Conservation (phyloP, 2,888 invertebrate genomes). For the Pristionchus maxplancki region DNA sequence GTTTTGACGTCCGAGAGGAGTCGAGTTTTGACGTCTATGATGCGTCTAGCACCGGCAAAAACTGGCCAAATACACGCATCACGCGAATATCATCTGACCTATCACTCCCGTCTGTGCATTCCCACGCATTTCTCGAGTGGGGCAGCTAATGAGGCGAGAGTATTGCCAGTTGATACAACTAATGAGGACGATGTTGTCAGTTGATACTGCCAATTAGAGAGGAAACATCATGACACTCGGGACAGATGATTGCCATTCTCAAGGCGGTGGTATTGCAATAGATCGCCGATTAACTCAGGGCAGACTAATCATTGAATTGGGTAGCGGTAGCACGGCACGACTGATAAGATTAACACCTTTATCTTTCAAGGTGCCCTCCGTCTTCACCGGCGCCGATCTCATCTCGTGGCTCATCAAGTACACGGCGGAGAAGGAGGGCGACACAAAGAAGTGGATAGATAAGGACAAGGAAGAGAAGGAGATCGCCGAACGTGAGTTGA, state of each 20-base stretch:
- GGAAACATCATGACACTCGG: too few species aligned
- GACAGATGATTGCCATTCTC: too few species aligned
- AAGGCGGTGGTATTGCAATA: too few species aligned
- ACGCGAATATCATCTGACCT: neutral
- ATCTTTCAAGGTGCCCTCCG: conserved; percentile 89
- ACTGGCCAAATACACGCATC: neutral
- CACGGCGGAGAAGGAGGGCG: conserved; percentile 81
- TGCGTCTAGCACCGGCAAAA: neutral
- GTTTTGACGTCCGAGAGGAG: neutral
- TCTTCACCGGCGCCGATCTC: conserved; percentile 90
- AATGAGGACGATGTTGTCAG: too few species aligned
- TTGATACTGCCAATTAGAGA: too few species aligned
- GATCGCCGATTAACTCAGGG: too few species aligned
- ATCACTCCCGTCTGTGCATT: neutral
- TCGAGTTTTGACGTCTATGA: neutral
- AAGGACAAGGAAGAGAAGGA: conserved; percentile 30
- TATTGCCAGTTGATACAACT: too few species aligned
- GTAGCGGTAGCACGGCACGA: too few species aligned
- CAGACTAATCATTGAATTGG: too few species aligned
- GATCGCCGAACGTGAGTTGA: conserved; percentile 18
- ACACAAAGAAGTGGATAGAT: neutral
- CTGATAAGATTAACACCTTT: too few species aligned
- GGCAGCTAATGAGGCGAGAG: neutral
- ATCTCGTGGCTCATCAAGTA: conserved; percentile 95
- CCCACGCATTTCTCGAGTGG: neutral